Evolutionary conservation across 2,113 vertebrate genomes (phyloP).

Genomic region (Cariama cristata): DNA sequence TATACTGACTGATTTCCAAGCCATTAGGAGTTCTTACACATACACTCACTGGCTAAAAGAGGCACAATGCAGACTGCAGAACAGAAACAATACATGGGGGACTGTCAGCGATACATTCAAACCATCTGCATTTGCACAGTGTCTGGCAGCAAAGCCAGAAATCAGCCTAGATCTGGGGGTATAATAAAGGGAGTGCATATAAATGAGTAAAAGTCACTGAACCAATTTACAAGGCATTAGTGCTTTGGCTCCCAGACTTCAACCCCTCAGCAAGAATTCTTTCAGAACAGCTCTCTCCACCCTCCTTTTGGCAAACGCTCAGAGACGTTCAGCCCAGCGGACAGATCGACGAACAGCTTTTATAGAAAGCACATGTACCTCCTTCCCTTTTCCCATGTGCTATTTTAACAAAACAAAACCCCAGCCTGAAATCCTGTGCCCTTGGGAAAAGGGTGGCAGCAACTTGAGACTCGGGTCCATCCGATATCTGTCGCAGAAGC

Average conservation of each 20-base stretch:
- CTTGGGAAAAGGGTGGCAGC: not conserved
- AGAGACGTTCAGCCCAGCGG: not conserved
- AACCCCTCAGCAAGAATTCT: slow-evolving; percentile 21
- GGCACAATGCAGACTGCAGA: slow-evolving; percentile 25
- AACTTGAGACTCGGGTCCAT: not conserved
- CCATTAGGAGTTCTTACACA: slow-evolving; percentile 39
- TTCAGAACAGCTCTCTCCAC: slow-evolving; percentile 12
- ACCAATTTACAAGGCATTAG: slow-evolving; percentile 61
- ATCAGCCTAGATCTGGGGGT: not conserved
- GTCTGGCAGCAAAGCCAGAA: slow-evolving; percentile 28
- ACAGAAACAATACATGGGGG: not conserved
- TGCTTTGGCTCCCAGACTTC: slow-evolving; percentile 24
- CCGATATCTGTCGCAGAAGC: not conserved
- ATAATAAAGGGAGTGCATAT: slow-evolving; percentile 8
- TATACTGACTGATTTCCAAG: slow-evolving; percentile 42
- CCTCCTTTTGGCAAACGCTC: not conserved
- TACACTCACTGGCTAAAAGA: not conserved
- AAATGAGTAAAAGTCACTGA: slow-evolving; percentile 65
- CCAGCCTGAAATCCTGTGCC: not conserved
- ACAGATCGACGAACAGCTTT: not conserved
- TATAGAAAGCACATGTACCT: not conserved
- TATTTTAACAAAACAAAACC: not conserved
- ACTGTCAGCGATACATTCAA: not conserved
- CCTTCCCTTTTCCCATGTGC: not conserved
- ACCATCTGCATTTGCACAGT: slow-evolving; percentile 43